Evolutionary conservation across 2,113 vertebrate genomes (phyloP).

Genomic region (Alaudala cheleensis): DNA sequence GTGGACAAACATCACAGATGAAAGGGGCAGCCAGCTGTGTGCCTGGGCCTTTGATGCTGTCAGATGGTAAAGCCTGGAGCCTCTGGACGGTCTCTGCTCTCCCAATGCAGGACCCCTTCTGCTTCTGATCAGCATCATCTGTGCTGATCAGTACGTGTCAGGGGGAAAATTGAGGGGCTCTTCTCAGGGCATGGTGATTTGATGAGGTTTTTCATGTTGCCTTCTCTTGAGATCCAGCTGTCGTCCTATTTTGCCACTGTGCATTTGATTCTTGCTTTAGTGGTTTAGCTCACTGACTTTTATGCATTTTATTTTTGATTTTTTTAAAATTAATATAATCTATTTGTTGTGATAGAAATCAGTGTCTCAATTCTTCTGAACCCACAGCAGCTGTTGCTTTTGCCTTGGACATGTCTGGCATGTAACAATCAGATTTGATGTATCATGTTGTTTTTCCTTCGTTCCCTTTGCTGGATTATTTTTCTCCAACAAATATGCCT

Average conservation of each 20-base stretch:
- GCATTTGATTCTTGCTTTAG: neutral
- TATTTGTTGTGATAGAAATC: neutral
- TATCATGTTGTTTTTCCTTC: neutral
- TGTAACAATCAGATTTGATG: neutral
- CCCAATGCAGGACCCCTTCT: neutral
- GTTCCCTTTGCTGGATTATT: neutral
- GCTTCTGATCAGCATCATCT: neutral
- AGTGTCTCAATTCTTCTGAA: neutral
- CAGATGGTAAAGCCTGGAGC: neutral
- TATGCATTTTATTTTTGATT: neutral
- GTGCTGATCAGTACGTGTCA: rapidly evolving
- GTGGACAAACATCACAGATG: neutral
- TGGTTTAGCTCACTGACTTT: neutral
- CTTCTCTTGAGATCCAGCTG: neutral
- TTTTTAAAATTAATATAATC: neutral
- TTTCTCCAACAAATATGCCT: neutral
- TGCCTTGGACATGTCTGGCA: neutral
- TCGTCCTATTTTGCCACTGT: neutral
- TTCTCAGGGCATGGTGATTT: neutral
- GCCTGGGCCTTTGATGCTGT: neutral
- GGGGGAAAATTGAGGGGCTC: neutral
- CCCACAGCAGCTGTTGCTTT: neutral
- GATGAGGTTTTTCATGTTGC: neutral
- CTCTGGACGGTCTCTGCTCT: neutral
- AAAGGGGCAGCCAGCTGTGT: neutral